These are phyloP conservation scores for Xiphophorus maculatus DNA, from an alignment of 2,113 vertebrate genomes.

Conservation along the genomic window DNA sequence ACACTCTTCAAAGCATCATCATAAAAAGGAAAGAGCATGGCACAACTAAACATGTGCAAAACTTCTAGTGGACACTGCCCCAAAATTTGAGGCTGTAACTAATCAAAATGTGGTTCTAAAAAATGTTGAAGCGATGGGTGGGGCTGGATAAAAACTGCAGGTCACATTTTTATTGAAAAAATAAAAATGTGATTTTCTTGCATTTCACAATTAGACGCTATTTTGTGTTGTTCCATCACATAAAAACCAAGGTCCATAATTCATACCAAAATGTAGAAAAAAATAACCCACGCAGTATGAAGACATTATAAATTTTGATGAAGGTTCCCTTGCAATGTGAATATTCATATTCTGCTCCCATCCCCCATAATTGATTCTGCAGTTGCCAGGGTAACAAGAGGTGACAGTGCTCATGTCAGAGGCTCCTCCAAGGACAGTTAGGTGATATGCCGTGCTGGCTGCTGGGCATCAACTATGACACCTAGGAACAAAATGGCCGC, in stretches of 20 bases:
- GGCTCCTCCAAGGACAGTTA: conserved; percentile 75
- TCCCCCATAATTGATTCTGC: conserved; percentile 35
- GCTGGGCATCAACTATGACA: conserved; percentile 48
- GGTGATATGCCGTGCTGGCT: conserved; percentile 44
- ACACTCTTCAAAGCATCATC: background rate
- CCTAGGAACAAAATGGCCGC: conserved; percentile 63
- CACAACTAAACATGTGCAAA: background rate
- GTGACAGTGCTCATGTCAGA: conserved; percentile 75
- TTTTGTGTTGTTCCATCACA: background rate
- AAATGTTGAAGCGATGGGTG: background rate
- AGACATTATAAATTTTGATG: conserved; percentile 59
- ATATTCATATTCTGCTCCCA: conserved; percentile 74
- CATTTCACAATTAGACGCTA: background rate
- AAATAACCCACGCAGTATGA: background rate
- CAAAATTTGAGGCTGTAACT: background rate
- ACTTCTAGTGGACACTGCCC: background rate
- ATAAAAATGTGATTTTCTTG: background rate
- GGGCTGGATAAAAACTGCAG: background rate
- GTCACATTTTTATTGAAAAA: background rate
- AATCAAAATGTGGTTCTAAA: background rate
- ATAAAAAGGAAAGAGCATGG: background rate
- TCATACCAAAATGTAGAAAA: background rate
- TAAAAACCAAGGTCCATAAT: background rate
- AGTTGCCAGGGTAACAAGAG: conserved; percentile 75
- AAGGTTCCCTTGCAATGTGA: conserved; percentile 29